Evolutionary conservation across 2,113 vertebrate genomes (phyloP), one percentile per base, ranked within the genome.

Genomic region (Calidris pugnax): DNA sequence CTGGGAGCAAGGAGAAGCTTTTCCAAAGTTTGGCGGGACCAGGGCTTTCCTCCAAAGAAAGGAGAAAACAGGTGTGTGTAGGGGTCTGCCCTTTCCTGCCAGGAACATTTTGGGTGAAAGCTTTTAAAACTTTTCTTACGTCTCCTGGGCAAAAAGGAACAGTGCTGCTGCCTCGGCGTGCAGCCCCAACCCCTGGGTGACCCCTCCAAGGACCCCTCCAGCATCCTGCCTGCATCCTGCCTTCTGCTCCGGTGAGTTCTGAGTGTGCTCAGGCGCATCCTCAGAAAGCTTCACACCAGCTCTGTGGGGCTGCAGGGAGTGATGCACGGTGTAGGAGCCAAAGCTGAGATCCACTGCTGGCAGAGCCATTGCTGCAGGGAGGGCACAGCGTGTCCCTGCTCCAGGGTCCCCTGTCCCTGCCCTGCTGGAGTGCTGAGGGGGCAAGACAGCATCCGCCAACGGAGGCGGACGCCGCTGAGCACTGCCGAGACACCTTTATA

Each of bases 211-310:
- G 20, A 39, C 16, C 32, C 60, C 30, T 12, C 24, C 63, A 32
- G 41, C 43, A 35, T 5, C 56, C 39, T 47, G 10, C 39, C 56
- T 27, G 39, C 55, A 35, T 7, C 57, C 48, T 37, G 8, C 50
- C 51, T 14, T 14, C 86, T 1, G 10, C 66, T 64, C 57, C 24
- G 5, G 28, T 2, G 18, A 28, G 45, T 35, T 57, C 3, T 5
- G 5, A 12, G 14, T 4, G 7, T 0, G 10, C 23, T n/a, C 69
- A 16, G 21, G 5, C 1, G 0, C 2, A 2, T 41, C 41, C 69
- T 24, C 41, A 14, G 47, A 23, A 75, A n/a, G 17, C 68, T 47
- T 18, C 59, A 6, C 30, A 4, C 1, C 3, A 67, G 75, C 68
- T 39, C 28, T 1, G 4, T 28, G 20, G 75, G 30, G 55, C 83